Conservation (phyloP, 2,113 vertebrate genomes). For the Coracopsis vasa region DNA sequence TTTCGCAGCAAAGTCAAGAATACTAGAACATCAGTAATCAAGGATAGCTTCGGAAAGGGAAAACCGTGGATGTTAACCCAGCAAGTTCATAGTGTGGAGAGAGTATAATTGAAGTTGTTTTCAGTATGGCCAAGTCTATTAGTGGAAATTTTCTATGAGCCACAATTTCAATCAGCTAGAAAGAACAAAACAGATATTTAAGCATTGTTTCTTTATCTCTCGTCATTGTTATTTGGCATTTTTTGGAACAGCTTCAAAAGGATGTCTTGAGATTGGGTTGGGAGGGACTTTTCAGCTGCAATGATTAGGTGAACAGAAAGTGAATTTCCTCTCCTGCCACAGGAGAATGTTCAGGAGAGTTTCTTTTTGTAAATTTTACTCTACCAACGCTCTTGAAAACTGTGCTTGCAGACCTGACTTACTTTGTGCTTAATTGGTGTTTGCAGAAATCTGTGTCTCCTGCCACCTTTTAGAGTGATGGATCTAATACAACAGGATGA, state of each 20-base stretch:
- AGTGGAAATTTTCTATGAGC: background rate
- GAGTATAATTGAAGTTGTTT: background rate
- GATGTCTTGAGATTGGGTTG: background rate
- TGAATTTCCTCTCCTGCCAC: background rate
- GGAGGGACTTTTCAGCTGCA: background rate
- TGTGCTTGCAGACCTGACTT: background rate
- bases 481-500: background rate
- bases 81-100: background rate
- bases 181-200: background rate
- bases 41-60: background rate
- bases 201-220: background rate
- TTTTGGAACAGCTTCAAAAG: background rate
- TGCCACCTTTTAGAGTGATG: background rate
- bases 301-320: background rate
- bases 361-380: background rate
- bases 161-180: background rate
- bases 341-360: background rate
- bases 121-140: background rate
- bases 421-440: background rate
- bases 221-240: background rate
- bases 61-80: background rate
- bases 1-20: background rate
- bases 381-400: background rate
- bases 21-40: background rate
- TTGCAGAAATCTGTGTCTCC: background rate